A percentile compares a stretch with the other conserved stretches of the same genome.
Conservation (phyloP, 92 coral and sea anemone genomes). For the Epizoanthus stellaris region DNA sequence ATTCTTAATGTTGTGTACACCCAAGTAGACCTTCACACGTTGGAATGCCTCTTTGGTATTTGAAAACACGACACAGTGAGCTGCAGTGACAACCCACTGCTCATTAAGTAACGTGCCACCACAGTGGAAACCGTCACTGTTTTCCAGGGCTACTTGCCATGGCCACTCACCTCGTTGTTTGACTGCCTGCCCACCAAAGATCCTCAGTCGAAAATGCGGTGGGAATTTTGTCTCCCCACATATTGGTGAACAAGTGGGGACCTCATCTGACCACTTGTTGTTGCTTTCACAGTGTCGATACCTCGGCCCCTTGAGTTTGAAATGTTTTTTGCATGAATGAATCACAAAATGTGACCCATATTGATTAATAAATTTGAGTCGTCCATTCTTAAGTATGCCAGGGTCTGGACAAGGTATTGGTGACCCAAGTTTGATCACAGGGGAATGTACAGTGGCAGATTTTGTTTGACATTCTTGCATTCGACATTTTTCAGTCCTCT, state of each 20-base stretch:
- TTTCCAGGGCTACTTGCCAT: conserved; percentile 91
- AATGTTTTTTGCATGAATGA: conserved; percentile 75
- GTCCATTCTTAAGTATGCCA: conserved; percentile 76
- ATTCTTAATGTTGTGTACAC: conserved; percentile 77
- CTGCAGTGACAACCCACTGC: conserved; percentile 95
- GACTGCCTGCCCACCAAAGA: conserved; percentile 69
- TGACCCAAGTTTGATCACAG: conserved; percentile 59
- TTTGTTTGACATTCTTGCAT: conserved; percentile 53
- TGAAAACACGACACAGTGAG: conserved; percentile 79
- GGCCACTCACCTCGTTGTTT: conserved; percentile 86
- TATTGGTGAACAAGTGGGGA: conserved; percentile 74
- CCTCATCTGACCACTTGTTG: conserved; percentile 83
- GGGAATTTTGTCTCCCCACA: conserved; percentile 78
- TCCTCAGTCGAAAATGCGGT: conserved; percentile 69
- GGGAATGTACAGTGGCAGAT: conserved; percentile 61
- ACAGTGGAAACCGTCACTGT: conserved; percentile 64
- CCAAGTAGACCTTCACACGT: conserved; percentile 73
- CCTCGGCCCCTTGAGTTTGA: conserved; percentile 72
- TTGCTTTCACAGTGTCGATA: conserved; percentile 88
- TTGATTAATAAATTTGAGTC: conserved; percentile 75
- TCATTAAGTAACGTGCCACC: conserved; percentile 93
- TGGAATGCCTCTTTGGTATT: conserved; percentile 48
- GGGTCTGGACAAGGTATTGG: conserved; percentile 86
- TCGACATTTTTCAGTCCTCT: conserved; percentile 64
- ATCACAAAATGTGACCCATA: conserved; percentile 73